These are phyloP conservation scores for Steinernema hermaphroditum DNA, from an alignment of 2,888 invertebrate genomes.

Conservation along the genomic window DNA sequence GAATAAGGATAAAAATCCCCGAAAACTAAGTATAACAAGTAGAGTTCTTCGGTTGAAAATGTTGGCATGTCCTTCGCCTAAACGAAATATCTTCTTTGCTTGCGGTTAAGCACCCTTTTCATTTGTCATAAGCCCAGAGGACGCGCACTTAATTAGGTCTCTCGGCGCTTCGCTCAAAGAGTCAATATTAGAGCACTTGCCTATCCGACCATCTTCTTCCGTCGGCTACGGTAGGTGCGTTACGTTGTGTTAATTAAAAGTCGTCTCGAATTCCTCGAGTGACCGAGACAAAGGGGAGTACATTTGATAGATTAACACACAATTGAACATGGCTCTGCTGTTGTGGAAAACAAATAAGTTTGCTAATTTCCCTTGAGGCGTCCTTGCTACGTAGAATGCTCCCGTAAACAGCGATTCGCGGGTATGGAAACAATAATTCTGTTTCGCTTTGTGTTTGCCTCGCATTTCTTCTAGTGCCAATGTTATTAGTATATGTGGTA, in stretches of 20 bases:
- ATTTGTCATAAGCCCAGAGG: too few relatives aligned
- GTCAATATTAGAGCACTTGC: conserved; percentile 18
- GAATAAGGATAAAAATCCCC: too few relatives aligned
- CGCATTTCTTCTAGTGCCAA: too few relatives aligned
- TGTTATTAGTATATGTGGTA: too few relatives aligned
- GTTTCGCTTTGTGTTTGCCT: too few relatives aligned
- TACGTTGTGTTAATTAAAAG: conserved; percentile 29
- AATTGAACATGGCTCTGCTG: conserved; percentile 21
- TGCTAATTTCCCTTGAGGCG: conserved; percentile 19
- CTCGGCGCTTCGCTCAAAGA: not conserved
- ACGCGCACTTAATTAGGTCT: not conserved
- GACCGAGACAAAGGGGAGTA: not conserved
- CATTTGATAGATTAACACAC: conserved; percentile 29
- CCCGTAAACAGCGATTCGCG: too few relatives aligned
- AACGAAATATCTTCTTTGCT: too few relatives aligned
- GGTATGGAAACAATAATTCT: too few relatives aligned
- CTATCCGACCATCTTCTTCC: not conserved
- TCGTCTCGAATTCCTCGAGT: not conserved
- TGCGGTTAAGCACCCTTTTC: too few relatives aligned
- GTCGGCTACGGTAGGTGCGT: not conserved
- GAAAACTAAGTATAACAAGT: too few relatives aligned
- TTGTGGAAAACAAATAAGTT: conserved; percentile 24
- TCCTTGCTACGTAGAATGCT: not conserved
- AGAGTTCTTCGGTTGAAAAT: too few relatives aligned
- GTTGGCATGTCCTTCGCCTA: too few relatives aligned